A percentile compares a stretch with the other conserved stretches of the same genome.
phyloP scores from a whole-genome alignment of 2,113 vertebrate species.

The Chloropsis hardwickii region DNA sequence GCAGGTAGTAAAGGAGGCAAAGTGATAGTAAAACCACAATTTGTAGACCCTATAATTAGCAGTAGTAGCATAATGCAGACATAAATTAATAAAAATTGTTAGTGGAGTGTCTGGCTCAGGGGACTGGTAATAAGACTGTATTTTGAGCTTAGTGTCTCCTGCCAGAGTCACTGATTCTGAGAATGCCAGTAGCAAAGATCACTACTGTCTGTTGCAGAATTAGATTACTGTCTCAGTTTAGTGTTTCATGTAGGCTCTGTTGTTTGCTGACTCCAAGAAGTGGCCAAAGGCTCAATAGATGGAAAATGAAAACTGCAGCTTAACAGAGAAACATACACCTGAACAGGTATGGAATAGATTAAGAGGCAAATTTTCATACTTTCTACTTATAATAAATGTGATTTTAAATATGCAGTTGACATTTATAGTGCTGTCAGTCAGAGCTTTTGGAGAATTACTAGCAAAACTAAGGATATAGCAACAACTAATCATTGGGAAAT shows the following conservation, averaged over 20 bases:
- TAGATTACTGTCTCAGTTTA: not conserved
- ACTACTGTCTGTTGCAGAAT: not conserved
- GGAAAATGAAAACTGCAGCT: not conserved
- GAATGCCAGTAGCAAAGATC: not conserved
- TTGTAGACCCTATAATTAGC: conserved; percentile 15
- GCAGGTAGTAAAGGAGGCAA: not conserved
- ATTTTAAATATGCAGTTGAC: not conserved
- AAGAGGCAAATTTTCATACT: not conserved
- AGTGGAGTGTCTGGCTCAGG: not conserved
- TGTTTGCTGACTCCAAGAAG: not conserved
- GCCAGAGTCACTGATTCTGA: not conserved
- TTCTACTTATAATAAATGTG: not conserved
- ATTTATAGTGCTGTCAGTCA: not conserved
- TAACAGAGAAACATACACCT: not conserved
- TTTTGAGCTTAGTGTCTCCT: not conserved
- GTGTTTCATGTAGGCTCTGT: not conserved
- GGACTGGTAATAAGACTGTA: not conserved
- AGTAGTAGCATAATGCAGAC: not conserved
- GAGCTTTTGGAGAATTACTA: not conserved
- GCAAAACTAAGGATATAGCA: not conserved
- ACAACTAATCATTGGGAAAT: not conserved
- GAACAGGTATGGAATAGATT: not conserved
- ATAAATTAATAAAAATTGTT: conserved; percentile 23
- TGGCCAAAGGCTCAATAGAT: not conserved
- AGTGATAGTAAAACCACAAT: not conserved